Evolutionary conservation across 2,113 vertebrate species (phyloP).

Genomic region (Spea bombifrons): DNA sequence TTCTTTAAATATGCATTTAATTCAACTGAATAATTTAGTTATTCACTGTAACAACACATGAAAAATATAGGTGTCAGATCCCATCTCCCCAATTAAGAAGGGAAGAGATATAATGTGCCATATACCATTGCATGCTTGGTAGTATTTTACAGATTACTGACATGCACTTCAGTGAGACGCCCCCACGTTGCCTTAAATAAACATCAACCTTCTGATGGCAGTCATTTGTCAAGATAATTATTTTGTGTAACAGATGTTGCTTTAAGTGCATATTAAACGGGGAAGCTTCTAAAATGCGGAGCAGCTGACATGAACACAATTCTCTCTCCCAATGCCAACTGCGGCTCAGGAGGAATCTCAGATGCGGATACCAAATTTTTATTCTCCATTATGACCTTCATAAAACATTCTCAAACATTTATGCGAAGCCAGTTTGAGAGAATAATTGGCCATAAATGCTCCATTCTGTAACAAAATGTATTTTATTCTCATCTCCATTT

Average conservation of each 20-base stretch:
- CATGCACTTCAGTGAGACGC: slow-evolving; percentile 34
- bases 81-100: too few relatives aligned
- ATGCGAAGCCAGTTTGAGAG: background rate
- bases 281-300: slow-evolving; percentile 29
- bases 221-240: slow-evolving; percentile 41
- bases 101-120: background rate
- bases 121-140: slow-evolving; percentile 10
- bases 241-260: slow-evolving; percentile 43
- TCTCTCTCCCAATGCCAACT: slow-evolving; percentile 15
- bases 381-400: slow-evolving; percentile 1
- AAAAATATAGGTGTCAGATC: too few relatives aligned
- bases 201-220: slow-evolving; percentile 34
- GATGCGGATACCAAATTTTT: background rate
- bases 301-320: slow-evolving; percentile 40
- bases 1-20: background rate
- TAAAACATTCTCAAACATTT: background rate
- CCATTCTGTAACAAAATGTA: background rate
- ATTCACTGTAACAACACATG: background rate
- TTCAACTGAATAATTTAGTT: background rate
- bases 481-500: background rate
- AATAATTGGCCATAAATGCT: background rate
- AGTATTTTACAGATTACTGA: slow-evolving; percentile 28
- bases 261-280: slow-evolving; percentile 39
- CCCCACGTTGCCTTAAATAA: slow-evolving; percentile 38
- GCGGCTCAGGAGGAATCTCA: slow-evolving; percentile 14